Conservation (phyloP, 1,140 invertebrate genomes). For the Drosophila malerkotliana region DNA sequence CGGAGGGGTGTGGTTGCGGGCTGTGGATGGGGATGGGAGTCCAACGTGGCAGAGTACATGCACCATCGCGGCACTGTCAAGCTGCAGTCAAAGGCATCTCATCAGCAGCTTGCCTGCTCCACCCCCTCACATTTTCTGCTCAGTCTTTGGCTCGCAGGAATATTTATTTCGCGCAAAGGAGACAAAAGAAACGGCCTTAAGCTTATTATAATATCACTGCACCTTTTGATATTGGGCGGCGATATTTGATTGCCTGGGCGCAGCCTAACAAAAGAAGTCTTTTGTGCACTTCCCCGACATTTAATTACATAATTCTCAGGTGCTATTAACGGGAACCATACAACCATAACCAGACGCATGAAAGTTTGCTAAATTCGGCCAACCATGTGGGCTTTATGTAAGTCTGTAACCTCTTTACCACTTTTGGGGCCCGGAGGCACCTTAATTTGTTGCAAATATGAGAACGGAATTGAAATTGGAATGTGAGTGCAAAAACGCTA, state of each 20-base stretch:
- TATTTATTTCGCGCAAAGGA: constrained; percentile 8
- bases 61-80: constrained; percentile 38
- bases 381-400: constrained; percentile 32
- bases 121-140: constrained; percentile 5
- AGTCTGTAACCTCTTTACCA: constrained; percentile 13
- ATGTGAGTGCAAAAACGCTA: constrained; percentile 32
- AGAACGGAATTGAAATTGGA: constrained; percentile 45
- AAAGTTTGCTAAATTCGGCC: constrained; percentile 19
- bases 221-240: constrained; percentile 38
- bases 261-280: not conserved
- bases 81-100: constrained; percentile 55
- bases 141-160: constrained; percentile 6
- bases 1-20: not conserved
- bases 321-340: constrained; percentile 8
- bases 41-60: constrained; percentile 16
- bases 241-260: constrained; percentile 43
- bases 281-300: constrained; percentile 10
- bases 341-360: constrained; percentile 9
- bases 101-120: constrained; percentile 17
- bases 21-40: constrained; percentile 11
- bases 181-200: constrained; percentile 1
- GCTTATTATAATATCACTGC: constrained; percentile 49
- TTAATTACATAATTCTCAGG: constrained; percentile 50
- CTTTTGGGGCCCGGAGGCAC: constrained; percentile 24
- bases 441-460: constrained; percentile 43